phyloP scores from a whole-genome alignment of 2,888 invertebrate genomes.

The Glyphotaelius pellucidus region DNA sequence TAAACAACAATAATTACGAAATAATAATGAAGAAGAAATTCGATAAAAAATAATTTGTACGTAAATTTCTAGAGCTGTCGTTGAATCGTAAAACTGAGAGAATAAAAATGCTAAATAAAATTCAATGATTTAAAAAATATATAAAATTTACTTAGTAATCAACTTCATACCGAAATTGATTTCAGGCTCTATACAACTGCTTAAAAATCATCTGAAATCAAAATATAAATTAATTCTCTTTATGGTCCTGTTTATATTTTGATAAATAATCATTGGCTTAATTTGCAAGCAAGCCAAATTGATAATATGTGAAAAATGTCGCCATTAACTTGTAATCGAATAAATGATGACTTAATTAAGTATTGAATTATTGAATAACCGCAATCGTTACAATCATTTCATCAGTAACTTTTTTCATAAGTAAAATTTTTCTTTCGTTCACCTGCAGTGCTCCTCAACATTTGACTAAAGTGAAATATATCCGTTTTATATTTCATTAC shows the following conservation, averaged over 20 bases:
- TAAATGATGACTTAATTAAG: neutral
- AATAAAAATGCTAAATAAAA: neutral
- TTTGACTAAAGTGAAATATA: too few species aligned
- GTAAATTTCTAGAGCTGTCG: constrained; percentile 41
- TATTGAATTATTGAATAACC: neutral
- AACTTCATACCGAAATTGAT: neutral
- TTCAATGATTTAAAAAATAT: neutral
- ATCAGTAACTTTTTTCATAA: neutral
- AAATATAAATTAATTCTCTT: neutral
- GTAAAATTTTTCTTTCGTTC: neutral
- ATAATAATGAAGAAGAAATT: constrained; percentile 29
- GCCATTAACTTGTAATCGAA: neutral
- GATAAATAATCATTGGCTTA: neutral
- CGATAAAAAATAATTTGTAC: constrained; percentile 59
- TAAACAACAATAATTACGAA: constrained; percentile 54
- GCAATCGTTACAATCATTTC: neutral
- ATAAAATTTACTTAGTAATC: neutral
- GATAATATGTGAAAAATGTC: neutral
- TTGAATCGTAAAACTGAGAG: neutral
- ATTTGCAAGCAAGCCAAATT: neutral
- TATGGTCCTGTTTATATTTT: neutral
- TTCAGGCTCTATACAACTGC: neutral
- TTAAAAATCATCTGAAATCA: neutral
- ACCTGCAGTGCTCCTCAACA: too few species aligned
- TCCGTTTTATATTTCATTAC: too few species aligned